Percentiles rank a stretch among this genome's conserved stretches.
These are phyloP conservation scores for Galaxea fascicularis DNA, from an alignment of 92 coral and sea anemone genomes.

Conservation along the genomic window DNA sequence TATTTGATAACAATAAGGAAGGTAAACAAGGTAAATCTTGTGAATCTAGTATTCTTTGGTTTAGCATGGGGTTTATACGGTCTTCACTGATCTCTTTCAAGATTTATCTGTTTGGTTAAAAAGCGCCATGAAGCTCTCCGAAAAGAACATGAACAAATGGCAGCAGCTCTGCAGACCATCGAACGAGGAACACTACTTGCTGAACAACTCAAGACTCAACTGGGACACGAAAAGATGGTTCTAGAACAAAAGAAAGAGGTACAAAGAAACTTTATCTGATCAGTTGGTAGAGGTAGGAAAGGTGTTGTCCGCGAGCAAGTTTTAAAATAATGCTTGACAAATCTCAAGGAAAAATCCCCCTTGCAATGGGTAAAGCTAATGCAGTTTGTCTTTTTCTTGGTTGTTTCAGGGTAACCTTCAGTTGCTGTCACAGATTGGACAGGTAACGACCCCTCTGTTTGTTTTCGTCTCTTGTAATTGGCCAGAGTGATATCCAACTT, in stretches of 20 bases:
- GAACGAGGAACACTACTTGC: conserved; percentile 89
- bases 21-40: too few species aligned
- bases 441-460: conserved; percentile 56
- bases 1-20: too few species aligned
- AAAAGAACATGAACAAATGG: conserved; percentile 86
- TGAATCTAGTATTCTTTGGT: too few species aligned
- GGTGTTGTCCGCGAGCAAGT: too few species aligned
- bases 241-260: conserved; percentile 98
- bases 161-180: conserved; percentile 90
- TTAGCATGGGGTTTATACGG: neutral
- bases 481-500: neutral
- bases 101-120: conserved; percentile 87
- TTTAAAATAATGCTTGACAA: too few species aligned
- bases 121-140: conserved; percentile 81
- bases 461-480: neutral
- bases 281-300: neutral
- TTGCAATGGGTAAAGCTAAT: neutral
- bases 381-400: neutral
- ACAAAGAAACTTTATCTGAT: neutral
- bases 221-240: conserved; percentile 94
- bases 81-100: conserved; percentile 14
- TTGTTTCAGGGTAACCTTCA: conserved; percentile 88
- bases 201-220: conserved; percentile 92
- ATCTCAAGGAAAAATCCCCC: too few species aligned
- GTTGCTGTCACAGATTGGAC: conserved; percentile 97